Base-by-base conservation (phyloP, 1,140 invertebrate species). In the Ephestia elutella region DNA sequence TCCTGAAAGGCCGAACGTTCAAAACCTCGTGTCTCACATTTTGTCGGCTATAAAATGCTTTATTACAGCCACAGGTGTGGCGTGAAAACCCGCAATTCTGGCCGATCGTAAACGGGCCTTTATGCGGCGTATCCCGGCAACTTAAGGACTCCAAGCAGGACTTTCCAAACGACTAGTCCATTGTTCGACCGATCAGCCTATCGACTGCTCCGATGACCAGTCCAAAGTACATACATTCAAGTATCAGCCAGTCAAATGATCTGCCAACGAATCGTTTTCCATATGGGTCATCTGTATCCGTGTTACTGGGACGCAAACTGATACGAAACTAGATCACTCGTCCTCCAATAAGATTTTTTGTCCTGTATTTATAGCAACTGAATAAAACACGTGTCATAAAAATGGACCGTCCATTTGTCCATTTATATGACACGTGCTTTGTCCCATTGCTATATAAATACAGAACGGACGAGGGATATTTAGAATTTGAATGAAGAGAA, bases 41-140 rank as follows among this genome's bases (percentile, higher is more conserved):
- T 78, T 71, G 70, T 75, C 66, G 68, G 68, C 71, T 68, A 73
- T 79, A 78, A 80, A 83, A 67, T 65, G 63, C 74, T 85, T 86
- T 82, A 83, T 71, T 73, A 62, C 74, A 72, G 63, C 68, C 78
- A 73, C 78, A 83, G 80, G 80, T 83, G 82, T 67, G 71, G 59
- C 68, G 66, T 62, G 71, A 66, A 76, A 68, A 63, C 56, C 69
- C 63, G 58, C 71, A 62, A 60, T 68, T 60, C 54, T 62, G 60
- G 59, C 54, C 59, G 70, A 70, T 75, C 73, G 70, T 77, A 82
- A 82, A 81, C 55, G 60, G 61, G 57, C 64, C 58, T 75, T 76
- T 74, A 80, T 70, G 59, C 9, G 32, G 38, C 18, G 20, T 44
- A 57, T 54, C 53, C 48, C 49, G 32, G 18, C 30, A 49, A 28